phyloP scores from a whole-genome alignment of 2,888 invertebrate species.

The Agonopterix alstromeriana region DNA sequence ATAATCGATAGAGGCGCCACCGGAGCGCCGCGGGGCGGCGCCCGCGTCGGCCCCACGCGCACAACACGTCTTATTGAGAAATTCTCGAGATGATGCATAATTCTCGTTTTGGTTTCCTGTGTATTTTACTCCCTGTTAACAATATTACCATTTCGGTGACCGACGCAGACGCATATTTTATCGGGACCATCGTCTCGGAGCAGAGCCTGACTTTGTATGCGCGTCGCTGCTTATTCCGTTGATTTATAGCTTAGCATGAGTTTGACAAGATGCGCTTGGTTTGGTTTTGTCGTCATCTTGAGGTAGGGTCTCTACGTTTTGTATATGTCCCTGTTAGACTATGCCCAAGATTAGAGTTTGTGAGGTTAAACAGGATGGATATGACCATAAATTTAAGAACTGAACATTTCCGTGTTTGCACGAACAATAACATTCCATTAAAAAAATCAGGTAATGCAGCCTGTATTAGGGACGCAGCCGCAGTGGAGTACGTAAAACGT shows the following conservation, averaged over 20 bases:
- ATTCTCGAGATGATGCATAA: conserved; percentile 71
- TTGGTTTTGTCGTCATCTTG: neutral
- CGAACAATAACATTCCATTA: no score
- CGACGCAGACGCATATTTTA: conserved; percentile 65
- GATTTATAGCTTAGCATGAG: conserved; percentile 46
- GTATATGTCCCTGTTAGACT: no score
- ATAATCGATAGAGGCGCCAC: conserved; percentile 65
- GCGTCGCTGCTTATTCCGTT: conserved; percentile 31
- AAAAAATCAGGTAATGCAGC: no score
- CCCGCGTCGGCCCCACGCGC: conserved; percentile 67
- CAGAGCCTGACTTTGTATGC: conserved; percentile 22
- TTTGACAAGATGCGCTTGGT: conserved; percentile 11
- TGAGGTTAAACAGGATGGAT: no score
- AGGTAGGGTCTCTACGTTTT: neutral
- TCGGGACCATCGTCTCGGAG: conserved; percentile 31
- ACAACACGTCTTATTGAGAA: conserved; percentile 69
- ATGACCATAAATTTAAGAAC: no score
- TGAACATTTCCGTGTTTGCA: no score
- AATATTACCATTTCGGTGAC: conserved; percentile 71
- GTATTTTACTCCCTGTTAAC: conserved; percentile 72
- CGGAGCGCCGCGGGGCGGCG: conserved; percentile 61
- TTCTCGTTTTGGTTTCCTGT: conserved; percentile 64
- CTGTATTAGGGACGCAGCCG: no score
- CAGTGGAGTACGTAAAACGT: no score
- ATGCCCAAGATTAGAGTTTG: no score